Conservation (phyloP, 2,888 invertebrate genomes). For the Opisthograptis luteolata region DNA sequence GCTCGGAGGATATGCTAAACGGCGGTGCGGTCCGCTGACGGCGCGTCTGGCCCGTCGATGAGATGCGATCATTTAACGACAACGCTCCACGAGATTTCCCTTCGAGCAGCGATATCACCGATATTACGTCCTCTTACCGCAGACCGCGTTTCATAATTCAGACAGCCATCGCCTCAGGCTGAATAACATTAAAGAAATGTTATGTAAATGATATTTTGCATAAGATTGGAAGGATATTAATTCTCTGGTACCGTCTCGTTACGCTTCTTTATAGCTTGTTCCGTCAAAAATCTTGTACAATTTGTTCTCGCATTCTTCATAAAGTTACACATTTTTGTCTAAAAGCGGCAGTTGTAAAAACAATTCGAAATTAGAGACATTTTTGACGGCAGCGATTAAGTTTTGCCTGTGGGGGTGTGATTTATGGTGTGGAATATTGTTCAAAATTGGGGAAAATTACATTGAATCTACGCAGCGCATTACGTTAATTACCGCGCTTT, state of each 20-base stretch:
- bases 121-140: constrained; percentile 58
- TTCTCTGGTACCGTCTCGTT: constrained; percentile 31
- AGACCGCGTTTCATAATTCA: constrained; percentile 65
- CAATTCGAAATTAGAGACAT: constrained; percentile 21
- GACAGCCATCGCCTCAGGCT: constrained; percentile 57
- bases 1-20: constrained; percentile 75
- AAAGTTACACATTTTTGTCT: constrained; percentile 1
- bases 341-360: constrained; percentile 31
- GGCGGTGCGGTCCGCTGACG: constrained; percentile 66
- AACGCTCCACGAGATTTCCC: constrained; percentile 62
- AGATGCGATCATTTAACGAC: constrained; percentile 76
- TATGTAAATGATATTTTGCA: constrained; percentile 61
- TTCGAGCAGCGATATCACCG: constrained; percentile 64
- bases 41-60: constrained; percentile 70
- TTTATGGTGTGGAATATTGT: constrained; percentile 53
- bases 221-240: constrained; percentile 52
- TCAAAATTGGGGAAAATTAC: constrained; percentile 49
- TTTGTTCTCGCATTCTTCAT: constrained; percentile 15
- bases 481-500: constrained; percentile 74
- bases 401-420: constrained; percentile 42
- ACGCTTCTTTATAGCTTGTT: constrained; percentile 30
- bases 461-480: constrained; percentile 64
- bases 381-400: constrained; percentile 43
- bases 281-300: constrained; percentile 23
- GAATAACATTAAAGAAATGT: constrained; percentile 62